Base-by-base conservation (phyloP, 2,888 invertebrate genomes). In the Mimachlamys varia region DNA sequence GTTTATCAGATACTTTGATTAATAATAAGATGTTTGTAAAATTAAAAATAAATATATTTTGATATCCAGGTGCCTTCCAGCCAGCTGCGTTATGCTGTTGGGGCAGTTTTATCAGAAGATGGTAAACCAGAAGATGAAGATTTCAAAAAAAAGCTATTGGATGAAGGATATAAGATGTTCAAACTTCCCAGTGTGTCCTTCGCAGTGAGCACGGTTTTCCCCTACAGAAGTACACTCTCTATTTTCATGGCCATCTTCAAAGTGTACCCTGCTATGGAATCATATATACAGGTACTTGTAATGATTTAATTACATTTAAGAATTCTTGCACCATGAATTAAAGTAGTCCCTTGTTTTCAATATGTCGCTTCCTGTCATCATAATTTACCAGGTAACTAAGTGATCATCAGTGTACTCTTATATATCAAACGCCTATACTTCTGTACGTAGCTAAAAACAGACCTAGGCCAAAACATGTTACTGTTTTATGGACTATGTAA, bases 131-230 rank as follows among this genome's bases (percentile, higher is more conserved):
- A 94, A 17, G 94, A 95, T 38, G 92, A 93, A 88, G 94, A 94
- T 1, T 22, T 95, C 87, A 90, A 93, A 90, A 93, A 94, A 27
- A 93, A 95, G 19, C 94, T 96, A 87, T 92, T 94, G 49, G 95
- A 96, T n/a, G 93, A 96, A 50, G 97, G 96, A 17, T 97, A 95
- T 93, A 96, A 96, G 91, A 93, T 96, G 22, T 94, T 95, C 58
- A 94, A 93, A 44, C 95, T 97, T 50, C 97, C 97, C 33, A 94
- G 94, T 88, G 96, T 97, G 33, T 95, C 96, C 88, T 95, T 97
- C 93, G 97, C 96, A 87, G 97, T 97, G 19, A 95, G 95, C 90
- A 96, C 97, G 19, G 94, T 94, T 38, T 97, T 97, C 93, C 97
- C 97, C 22, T 97, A 96, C 92, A 95, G 94, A 58, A 96, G 96